These are phyloP conservation scores for Carassius carassius DNA, from an alignment of 2,113 vertebrate genomes.

Conservation along the genomic window DNA sequence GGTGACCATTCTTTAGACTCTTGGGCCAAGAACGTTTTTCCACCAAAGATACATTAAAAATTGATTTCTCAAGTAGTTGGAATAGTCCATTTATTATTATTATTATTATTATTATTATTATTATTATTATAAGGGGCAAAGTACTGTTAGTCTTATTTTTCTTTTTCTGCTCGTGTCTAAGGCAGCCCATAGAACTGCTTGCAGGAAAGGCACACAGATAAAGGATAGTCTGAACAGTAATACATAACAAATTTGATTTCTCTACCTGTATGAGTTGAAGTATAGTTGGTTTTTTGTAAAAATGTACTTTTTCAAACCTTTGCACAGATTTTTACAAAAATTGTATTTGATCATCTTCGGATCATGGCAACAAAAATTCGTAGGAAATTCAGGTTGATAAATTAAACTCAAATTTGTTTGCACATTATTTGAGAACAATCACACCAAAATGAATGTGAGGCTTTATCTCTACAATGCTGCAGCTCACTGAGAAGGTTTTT, in stretches of 20 bases:
- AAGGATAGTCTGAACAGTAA: neutral
- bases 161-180: neutral
- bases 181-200: neutral
- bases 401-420: neutral
- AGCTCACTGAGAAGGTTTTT: too few species aligned
- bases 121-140: neutral
- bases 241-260: neutral
- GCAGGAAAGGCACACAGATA: neutral
- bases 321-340: too few species aligned
- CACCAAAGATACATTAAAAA: neutral
- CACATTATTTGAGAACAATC: too few species aligned
- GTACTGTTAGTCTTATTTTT: neutral
- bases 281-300: too few species aligned
- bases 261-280: too few species aligned
- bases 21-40: neutral
- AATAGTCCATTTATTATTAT: too few species aligned
- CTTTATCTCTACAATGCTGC: neutral
- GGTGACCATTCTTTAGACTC: constrained; percentile 71
- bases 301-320: too few species aligned
- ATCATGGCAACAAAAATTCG: neutral
- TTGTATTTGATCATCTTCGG: neutral
- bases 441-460: neutral
- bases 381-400: neutral
- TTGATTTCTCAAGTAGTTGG: neutral
- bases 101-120: too few species aligned